These are phyloP conservation scores for Salvator merianae DNA, from an alignment of 2,113 vertebrate species.

Conservation along the genomic window DNA sequence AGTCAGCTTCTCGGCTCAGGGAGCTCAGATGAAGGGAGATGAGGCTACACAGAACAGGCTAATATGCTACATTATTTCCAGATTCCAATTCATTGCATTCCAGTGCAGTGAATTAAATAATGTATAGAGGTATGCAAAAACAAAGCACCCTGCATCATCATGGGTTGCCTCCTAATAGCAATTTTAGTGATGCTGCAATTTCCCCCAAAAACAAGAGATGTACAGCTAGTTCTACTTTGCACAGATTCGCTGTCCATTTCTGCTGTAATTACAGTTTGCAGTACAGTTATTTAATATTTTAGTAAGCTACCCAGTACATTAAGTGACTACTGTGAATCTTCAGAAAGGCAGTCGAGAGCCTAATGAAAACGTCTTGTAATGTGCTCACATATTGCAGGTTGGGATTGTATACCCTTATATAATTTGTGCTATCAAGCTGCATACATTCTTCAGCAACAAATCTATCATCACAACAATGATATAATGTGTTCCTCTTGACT, in stretches of 20 bases:
- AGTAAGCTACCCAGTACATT: neutral
- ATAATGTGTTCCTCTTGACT: neutral
- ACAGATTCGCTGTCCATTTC: neutral
- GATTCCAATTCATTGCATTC: no score
- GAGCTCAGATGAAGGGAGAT: no score
- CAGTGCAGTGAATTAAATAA: no score
- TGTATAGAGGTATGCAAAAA: neutral
- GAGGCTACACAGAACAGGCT: no score
- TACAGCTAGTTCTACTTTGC: neutral
- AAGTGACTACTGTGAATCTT: neutral
- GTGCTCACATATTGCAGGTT: neutral
- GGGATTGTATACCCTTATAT: neutral
- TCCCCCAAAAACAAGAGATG: neutral
- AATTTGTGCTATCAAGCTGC: neutral
- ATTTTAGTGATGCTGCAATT: no score
- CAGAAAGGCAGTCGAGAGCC: neutral
- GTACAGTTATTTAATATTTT: neutral
- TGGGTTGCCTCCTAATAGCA: neutral
- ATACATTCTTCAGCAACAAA: conserved; percentile 7
- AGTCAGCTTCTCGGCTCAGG: no score
- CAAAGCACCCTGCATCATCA: no score
- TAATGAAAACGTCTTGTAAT: neutral
- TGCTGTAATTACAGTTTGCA: conserved; percentile 1
- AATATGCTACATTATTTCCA: no score
- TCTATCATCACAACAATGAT: neutral